phyloP scores from a whole-genome alignment of 2,888 invertebrate genomes.

The Thera obeliscata region DNA sequence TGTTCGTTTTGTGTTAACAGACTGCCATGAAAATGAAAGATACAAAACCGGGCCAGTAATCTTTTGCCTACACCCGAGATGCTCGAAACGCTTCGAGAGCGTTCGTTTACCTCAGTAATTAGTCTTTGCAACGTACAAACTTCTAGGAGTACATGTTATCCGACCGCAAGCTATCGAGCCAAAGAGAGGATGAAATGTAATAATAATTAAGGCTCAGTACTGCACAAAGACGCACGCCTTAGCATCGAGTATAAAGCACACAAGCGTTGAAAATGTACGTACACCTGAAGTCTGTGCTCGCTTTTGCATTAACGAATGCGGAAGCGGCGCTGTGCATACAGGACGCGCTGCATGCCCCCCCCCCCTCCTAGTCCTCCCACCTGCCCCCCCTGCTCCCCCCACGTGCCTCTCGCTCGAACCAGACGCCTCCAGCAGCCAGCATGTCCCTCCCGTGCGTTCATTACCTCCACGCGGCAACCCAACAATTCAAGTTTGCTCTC shows the following conservation, averaged over 20 bases:
- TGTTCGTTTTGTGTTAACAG: slow-evolving; percentile 66
- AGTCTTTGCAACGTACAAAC: slow-evolving; percentile 47
- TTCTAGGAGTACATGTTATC: slow-evolving; percentile 46
- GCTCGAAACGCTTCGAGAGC: slow-evolving; percentile 41
- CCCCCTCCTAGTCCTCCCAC: slow-evolving; percentile 39
- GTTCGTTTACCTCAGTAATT: slow-evolving; percentile 44
- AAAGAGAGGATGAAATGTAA: slow-evolving; percentile 74
- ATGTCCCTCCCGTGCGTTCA: slow-evolving; percentile 82
- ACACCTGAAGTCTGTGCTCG: slow-evolving; percentile 83
- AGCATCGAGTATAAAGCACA: slow-evolving; percentile 79
- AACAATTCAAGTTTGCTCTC: slow-evolving; percentile 84
- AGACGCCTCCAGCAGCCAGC: slow-evolving; percentile 75
- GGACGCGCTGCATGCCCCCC: slow-evolving; percentile 73
- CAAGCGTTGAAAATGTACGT: slow-evolving; percentile 83
- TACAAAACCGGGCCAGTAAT: slow-evolving; percentile 45
- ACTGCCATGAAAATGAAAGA: slow-evolving; percentile 57
- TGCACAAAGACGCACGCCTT: slow-evolving; percentile 80
- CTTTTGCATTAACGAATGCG: slow-evolving; percentile 85
- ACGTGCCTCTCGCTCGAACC: slow-evolving; percentile 70
- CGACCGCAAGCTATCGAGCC: slow-evolving; percentile 55
- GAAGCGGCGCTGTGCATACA: slow-evolving; percentile 83
- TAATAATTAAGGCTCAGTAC: slow-evolving; percentile 78
- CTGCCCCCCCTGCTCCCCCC: slow-evolving; percentile 45
- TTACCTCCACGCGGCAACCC: slow-evolving; percentile 77
- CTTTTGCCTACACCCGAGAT: slow-evolving; percentile 34